Conservation (phyloP, 2,888 invertebrate genomes). For the Eilema caniola region DNA sequence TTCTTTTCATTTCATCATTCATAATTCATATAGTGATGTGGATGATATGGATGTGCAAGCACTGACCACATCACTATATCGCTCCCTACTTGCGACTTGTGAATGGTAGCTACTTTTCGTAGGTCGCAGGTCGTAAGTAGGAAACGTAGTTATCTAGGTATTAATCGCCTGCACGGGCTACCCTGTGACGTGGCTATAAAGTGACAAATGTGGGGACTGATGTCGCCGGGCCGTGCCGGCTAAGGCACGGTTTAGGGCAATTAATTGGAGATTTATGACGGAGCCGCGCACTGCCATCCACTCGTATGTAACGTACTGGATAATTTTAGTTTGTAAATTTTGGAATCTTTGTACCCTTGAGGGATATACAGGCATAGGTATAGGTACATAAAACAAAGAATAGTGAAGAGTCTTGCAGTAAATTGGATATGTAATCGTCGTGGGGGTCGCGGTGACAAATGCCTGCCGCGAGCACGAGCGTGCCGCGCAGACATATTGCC, state of each 20-base stretch:
- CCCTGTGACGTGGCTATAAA: neutral
- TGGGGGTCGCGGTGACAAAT: conserved; percentile 19
- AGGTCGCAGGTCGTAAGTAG: neutral
- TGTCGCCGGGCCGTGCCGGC: neutral
- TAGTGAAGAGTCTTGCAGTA: conserved; percentile 1
- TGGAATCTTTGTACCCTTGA: neutral
- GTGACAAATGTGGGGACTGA: neutral
- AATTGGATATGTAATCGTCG: conserved; percentile 6
- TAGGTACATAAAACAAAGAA: neutral
- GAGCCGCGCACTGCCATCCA: neutral
- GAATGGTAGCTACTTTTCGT: too few species aligned
- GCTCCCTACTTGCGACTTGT: too few species aligned
- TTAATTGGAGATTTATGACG: conserved; percentile 11
- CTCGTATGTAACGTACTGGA: neutral
- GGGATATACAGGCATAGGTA: neutral
- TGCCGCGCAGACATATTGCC: conserved; percentile 36
- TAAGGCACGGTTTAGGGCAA: neutral
- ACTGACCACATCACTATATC: too few species aligned
- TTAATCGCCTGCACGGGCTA: neutral
- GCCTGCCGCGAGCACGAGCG: conserved; percentile 15
- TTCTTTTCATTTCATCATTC: too few species aligned
- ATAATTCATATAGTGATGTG: too few species aligned
- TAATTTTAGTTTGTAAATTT: neutral
- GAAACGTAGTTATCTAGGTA: neutral
- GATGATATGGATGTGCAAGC: too few species aligned